Base-by-base conservation (phyloP, 2,888 invertebrate genomes). In the Morpho deidamia region DNA sequence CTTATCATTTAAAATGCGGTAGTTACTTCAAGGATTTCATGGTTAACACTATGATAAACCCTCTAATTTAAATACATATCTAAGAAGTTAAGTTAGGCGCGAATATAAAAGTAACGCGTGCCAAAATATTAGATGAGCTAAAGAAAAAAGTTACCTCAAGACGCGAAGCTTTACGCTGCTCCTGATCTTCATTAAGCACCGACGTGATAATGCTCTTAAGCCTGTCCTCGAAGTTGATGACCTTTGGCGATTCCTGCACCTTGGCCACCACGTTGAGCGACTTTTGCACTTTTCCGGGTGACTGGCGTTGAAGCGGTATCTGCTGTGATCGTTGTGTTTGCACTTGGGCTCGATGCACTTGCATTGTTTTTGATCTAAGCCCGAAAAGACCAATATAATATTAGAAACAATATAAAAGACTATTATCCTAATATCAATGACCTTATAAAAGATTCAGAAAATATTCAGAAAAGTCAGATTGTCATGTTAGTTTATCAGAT, bases 191-290 rank as follows among this genome's bases (percentile, higher is more conserved):
- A 76, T 97, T 97, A 38, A 97, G 83, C 50, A 95, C 96, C 3
- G 94, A 94, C 2, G 95, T 95, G 60, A 96, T 96, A 58, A 96
- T 95, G 72, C 94, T 95, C 83, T 96, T 96, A 42, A 96, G 90
- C 32, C 97, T 91, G 81, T 97, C 97, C 79, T 97, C 97, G 77
- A 97, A 97, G 79, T 97, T 96, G 51, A 95, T 94, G 58, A 85
- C 83, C 71, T 94, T 93, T 1, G 96, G 96, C n/a, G 96, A 94
- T 78, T 96, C 95, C 70, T 94, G 94, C 47, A 91, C 90, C 70
- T 92, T 90, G 64, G 78, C 65, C 57, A 88, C 82, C 23, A 88
- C 83, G 83, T 72, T 86, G 63, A 87, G 75, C 11, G 85, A 70
- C 65, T 87, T 89, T 70, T 90, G 90, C 40, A 69, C 67, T 57